These are phyloP conservation scores for Rhegmatorhina hoffmannsi DNA, from an alignment of 2,113 vertebrate genomes.

Conservation along the genomic window DNA sequence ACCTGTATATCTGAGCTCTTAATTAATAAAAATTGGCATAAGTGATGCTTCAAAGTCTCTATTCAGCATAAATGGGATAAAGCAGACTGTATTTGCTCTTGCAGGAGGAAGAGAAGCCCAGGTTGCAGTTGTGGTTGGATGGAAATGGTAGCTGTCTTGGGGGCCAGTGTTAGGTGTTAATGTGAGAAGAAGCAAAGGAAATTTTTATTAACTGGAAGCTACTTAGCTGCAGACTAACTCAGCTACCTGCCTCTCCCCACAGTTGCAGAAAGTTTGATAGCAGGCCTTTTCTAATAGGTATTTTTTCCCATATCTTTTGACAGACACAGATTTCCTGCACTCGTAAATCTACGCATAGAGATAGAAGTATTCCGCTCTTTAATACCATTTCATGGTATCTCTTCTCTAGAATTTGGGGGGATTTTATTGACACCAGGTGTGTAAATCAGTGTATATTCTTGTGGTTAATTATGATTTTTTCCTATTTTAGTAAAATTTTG, in stretches of 20 bases:
- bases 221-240: neutral
- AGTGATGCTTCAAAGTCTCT: neutral
- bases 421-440: neutral
- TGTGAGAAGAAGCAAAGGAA: neutral
- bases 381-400: neutral
- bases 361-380: neutral
- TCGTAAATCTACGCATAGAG: neutral
- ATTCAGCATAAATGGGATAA: neutral
- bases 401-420: neutral
- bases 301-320: neutral
- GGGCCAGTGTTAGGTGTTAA: neutral
- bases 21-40: slow-evolving; percentile 4
- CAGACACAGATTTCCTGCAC: neutral
- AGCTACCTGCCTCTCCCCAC: neutral
- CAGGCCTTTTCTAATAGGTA: neutral
- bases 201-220: neutral
- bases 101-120: neutral
- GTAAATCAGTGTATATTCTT: neutral
- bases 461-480: neutral
- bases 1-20: neutral
- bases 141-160: neutral
- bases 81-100: neutral
- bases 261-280: neutral
- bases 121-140: neutral
- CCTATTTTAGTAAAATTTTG: neutral